Evolutionary conservation across 2,888 invertebrate species (phyloP).

Genomic region (Xiphydria camelus): DNA sequence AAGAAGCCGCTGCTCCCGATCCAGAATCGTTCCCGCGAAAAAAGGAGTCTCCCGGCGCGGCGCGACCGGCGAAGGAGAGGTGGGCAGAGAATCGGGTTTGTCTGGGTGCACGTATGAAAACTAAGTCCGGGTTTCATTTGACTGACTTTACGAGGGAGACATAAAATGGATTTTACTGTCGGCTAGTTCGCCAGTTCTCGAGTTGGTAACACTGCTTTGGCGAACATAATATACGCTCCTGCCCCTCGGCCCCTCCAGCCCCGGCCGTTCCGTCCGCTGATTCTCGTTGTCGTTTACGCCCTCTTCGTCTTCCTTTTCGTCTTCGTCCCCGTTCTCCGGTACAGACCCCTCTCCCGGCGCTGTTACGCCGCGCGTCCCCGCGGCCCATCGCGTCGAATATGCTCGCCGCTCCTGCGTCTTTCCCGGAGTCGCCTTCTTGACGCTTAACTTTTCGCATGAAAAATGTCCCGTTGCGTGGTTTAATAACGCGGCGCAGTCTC

Average conservation of each 20-base stretch:
- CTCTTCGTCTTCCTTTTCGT: conserved; percentile 12
- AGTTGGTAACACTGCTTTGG: conserved; percentile 54
- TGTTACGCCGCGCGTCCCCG: conserved; percentile 8
- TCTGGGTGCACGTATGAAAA: conserved; percentile 53
- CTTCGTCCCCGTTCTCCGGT: conserved; percentile 13
- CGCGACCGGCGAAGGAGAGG: conserved; percentile 10
- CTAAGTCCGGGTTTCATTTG: conserved; percentile 56
- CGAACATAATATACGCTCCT: conserved; percentile 40
- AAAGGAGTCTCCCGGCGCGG: conserved; percentile 20
- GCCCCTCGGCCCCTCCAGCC: conserved; percentile 10
- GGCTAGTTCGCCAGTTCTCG: conserved; percentile 56
- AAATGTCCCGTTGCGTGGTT: conserved; percentile 34
- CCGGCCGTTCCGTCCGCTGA: not conserved
- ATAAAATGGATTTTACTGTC: conserved; percentile 57
- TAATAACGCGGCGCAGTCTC: too few relatives aligned
- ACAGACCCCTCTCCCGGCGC: not conserved
- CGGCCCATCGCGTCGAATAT: conserved; percentile 27
- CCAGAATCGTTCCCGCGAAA: not conserved
- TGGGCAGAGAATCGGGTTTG: conserved; percentile 8
- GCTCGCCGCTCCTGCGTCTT: not conserved
- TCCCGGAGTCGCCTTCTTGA: conserved; percentile 8
- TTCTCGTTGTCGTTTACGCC: too few relatives aligned
- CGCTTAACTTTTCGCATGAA: conserved; percentile 41
- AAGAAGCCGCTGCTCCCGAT: too few relatives aligned
- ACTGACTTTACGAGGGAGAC: conserved; percentile 55